Percentiles rank a stretch among this genome's conserved stretches.
These are phyloP conservation scores for Horisme vitalbata DNA, from an alignment of 2,888 invertebrate genomes.

Conservation along the genomic window DNA sequence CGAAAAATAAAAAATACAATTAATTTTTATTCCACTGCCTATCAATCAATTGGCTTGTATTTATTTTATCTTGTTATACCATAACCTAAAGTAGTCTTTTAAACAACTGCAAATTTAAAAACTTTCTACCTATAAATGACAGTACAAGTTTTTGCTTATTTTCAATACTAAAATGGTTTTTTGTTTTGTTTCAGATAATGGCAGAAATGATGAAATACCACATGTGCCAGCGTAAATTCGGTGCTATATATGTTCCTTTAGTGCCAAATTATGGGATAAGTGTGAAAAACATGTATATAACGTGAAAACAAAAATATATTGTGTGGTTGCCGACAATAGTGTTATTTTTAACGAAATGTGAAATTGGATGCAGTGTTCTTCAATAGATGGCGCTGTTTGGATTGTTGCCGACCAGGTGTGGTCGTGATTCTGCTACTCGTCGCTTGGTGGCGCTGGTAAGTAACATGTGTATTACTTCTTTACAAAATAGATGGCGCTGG, in stretches of 20 bases:
- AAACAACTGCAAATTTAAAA: too few relatives aligned
- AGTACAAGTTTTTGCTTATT: too few relatives aligned
- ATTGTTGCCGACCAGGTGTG: conserved; percentile 59
- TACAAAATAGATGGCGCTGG: conserved; percentile 15
- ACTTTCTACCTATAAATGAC: too few relatives aligned
- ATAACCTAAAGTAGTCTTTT: too few relatives aligned
- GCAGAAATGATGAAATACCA: conserved; percentile 58
- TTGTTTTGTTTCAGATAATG: conserved; percentile 67
- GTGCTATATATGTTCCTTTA: conserved; percentile 52
- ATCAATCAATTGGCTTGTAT: too few relatives aligned
- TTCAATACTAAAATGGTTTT: conserved; percentile 9
- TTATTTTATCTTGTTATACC: too few relatives aligned
- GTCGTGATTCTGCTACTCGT: conserved; percentile 52
- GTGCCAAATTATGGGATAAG: conserved; percentile 53
- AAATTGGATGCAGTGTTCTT: conserved; percentile 78
- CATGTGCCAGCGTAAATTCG: conserved; percentile 64
- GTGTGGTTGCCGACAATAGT: conserved; percentile 40
- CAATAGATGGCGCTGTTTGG: conserved; percentile 68
- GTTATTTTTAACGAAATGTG: conserved; percentile 43
- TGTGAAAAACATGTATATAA: conserved; percentile 49
- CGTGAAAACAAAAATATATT: conserved; percentile 45
- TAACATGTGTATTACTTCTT: conserved; percentile 12
- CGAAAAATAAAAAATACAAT: too few relatives aligned
- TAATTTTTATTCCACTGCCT: too few relatives aligned
- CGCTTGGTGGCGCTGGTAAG: conserved; percentile 71